These are phyloP conservation scores for Acrossocheilus fasciatus DNA, from an alignment of 2,797 vertebrate species.

Conservation along the genomic window DNA sequence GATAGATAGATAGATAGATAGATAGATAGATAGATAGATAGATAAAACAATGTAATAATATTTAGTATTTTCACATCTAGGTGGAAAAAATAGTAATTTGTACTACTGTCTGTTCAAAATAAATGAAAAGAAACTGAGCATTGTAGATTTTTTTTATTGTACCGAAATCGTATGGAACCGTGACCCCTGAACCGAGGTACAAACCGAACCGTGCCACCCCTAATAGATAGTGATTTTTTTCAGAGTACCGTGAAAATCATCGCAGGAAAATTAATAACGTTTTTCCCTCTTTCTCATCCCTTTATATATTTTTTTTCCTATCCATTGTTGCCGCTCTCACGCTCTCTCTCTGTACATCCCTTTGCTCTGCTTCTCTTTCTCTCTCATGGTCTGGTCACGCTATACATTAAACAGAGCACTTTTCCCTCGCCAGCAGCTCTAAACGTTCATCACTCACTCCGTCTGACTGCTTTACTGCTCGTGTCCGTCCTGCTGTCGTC, in stretches of 20 bases:
- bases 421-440: conserved; percentile 54
- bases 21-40: background rate
- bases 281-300: background rate
- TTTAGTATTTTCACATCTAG: too few species aligned
- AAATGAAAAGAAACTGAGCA: too few species aligned
- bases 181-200: too few species aligned
- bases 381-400: conserved; percentile 63
- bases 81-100: too few species aligned
- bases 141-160: too few species aligned
- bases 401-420: conserved; percentile 77
- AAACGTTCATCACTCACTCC: conserved; percentile 70
- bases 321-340: conserved; percentile 6
- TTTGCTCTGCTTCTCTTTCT: conserved; percentile 20
- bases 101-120: too few species aligned
- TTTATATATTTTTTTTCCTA: background rate
- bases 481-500: conserved; percentile 52
- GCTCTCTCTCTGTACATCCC: background rate
- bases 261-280: too few species aligned
- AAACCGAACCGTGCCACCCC: too few species aligned
- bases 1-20: background rate
- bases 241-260: too few species aligned
- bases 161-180: too few species aligned
- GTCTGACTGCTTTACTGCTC: conserved; percentile 63
- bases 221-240: background rate
- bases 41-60: too few species aligned